These are phyloP conservation scores for Cephus pygmeus DNA, from an alignment of 2,888 invertebrate genomes.

Conservation along the genomic window DNA sequence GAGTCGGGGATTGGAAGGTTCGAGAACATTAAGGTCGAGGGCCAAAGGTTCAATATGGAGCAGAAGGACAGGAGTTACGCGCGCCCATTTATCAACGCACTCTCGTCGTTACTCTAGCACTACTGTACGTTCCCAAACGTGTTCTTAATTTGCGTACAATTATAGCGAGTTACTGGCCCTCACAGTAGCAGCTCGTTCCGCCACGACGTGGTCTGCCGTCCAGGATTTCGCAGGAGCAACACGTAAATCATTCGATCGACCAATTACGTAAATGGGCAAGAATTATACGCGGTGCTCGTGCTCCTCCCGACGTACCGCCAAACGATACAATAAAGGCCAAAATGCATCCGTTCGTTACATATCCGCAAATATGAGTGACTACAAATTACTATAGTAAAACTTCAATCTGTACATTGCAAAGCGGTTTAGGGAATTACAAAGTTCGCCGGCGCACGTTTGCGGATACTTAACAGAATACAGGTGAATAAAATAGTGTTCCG, in stretches of 20 bases:
- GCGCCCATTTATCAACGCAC: slow-evolving; percentile 27
- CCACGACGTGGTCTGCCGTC: background rate
- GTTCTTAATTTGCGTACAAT: background rate
- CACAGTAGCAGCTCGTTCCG: background rate
- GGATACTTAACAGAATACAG: slow-evolving; percentile 19
- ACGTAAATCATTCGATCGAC: background rate
- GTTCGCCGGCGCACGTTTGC: slow-evolving; percentile 25
- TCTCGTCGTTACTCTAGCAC: slow-evolving; percentile 13
- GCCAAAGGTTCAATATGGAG: background rate
- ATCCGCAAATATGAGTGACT: slow-evolving; percentile 28
- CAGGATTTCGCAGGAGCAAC: background rate
- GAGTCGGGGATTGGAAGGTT: background rate
- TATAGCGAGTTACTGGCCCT: background rate
- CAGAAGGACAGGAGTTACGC: slow-evolving; percentile 25
- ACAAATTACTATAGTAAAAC: slow-evolving; percentile 23
- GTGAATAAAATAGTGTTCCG: background rate
- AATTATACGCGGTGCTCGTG: background rate
- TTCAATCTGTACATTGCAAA: slow-evolving; percentile 34
- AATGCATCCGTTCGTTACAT: slow-evolving; percentile 5
- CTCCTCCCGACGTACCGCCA: background rate
- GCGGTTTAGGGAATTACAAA: slow-evolving; percentile 24
- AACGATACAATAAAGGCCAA: background rate
- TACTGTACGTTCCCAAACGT: background rate
- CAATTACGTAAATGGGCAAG: background rate
- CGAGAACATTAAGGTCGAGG: background rate